Evolutionary conservation across 2,797 vertebrate genomes (phyloP), one percentile per base, ranked within the genome.

Genomic region (Bradypodion ventrale): DNA sequence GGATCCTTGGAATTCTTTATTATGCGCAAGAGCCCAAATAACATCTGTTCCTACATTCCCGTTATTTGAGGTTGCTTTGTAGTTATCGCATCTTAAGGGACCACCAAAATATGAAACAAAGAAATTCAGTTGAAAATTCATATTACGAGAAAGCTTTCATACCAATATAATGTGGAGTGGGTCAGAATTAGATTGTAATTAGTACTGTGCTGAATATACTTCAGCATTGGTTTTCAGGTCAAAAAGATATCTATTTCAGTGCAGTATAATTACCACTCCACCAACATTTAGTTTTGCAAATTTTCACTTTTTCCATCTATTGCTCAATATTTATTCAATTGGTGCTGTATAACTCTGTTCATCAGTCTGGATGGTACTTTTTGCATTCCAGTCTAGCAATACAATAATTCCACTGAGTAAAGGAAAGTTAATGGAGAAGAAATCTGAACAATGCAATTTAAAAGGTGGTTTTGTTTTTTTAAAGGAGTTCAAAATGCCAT

Each of bases 1-100:
- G 95, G 96, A 95, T 94, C 93, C 92, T 94, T 91, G 85, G 92
- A 94, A 95, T 93, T 94, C 94, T 96, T 94, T 94, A 94, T 94
- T 94, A 92, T 94, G 94, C 94, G 93, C 89, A 92, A 92, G 89
- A 84, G 88, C 90, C 94, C 91, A 93, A 93, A 91, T 93, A 95
- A 93, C 94, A 93, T 95, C 94, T 96, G 94, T 94, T 94, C 92
- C 91, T 91, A 90, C 92, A 93, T 92, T 93, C 90, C 93, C 87
- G 88, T 91, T 93, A 92, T 89, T 93, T 88, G 82, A 90, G 60
- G 37, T 89, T 91, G 90, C 95, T 96, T 95, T 95, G 94, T 95
- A 95, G 94, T 93, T 95, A 88, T 88, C 87, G 83, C 27, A 87
- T 94, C 95, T 94, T 94, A 21, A 44, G 95, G 94, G 96, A 75